Evolutionary conservation across 1,140 invertebrate species (phyloP), one percentile per base, ranked within the genome.

Genomic region (Brachionus plicatilis): DNA sequence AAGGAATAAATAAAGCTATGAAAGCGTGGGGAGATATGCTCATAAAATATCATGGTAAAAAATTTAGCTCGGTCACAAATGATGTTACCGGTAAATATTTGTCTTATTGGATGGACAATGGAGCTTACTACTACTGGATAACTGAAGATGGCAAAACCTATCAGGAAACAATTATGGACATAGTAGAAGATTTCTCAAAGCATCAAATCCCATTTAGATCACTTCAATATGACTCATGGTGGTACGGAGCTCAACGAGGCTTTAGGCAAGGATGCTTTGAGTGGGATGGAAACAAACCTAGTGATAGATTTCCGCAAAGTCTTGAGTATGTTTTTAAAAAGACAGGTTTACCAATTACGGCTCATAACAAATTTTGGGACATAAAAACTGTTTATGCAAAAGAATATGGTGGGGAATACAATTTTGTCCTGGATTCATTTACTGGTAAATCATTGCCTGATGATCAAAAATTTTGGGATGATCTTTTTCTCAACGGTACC

Each of bases 221-320:
- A 70, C 24, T 88, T 6, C 87, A 88, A 86, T 87, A 86, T 60
- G 88, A 88, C 79, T 87, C 86, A 29, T 88, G 88, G 88, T 88
- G 86, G 86, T 88, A 88, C 47, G 82, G 82, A 14, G 79, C 79
- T 6, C 75, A 86, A 86, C 79, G 86, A 87, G 84, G 87, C 85
- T 20, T 50, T 80, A 14, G 68, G 37, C 17, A 68, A 86, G 41
- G 87, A 86, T 11, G 86, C 86, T 24, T 86, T 86, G 47, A 86
- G 86, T 14, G 87, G 87, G 86, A 85, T 72, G 17, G 43, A 85
- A 14, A 85, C 76, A 45, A 86, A 86, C 88, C 41, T 83, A 84
- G 43, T 27, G 66, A 84, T 70, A 17, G 60, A 43, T 84, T 84
- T 70, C 66, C 82, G 5, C 33, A 84, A 50, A 70, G n/a, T 82